Evolutionary conservation across 2,797 vertebrate species (phyloP), one percentile per base, ranked within the genome.

Genomic region (Neosilurus hyrtlii): DNA sequence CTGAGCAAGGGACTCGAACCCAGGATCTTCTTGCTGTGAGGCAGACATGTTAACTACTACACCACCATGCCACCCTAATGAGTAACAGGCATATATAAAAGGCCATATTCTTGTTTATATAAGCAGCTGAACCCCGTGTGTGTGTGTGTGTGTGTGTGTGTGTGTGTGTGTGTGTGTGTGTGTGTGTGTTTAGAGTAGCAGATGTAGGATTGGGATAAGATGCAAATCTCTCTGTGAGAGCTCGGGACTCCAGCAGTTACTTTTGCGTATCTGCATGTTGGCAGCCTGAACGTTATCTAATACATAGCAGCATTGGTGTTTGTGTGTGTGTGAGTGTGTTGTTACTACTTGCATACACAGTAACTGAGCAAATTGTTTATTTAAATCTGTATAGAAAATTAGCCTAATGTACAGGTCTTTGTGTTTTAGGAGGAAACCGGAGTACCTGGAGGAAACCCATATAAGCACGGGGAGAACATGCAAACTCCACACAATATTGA

Each of bases 231-330:
- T 84, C 80, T 70, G 73, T 82, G 83, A 82, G 37, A 63, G 68
- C 66, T 75, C 83, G 49, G 80, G 74, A 79, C 70, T 84, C 82
- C 80, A 82, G 76, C 75, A 79, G 70, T 37, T 65, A 79, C 77
- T 67, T 84, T 84, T 84, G 70, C 70, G 24, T 82, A 79, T 79
- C n/a, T 67, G 37, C 37, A 52, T 70, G 43, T 63, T 86, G 85
- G 86, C 80, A 86, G 83, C 30, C 22, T 74, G 80, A 11, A 37
- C 24, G 62, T 65, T 62, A 72, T 73, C 68, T 82, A 84, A 75
- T 35, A 37, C 74, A 63, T 15, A 51, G 22, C 76, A 82, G 75
- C 51, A 57, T 14, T 57, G 6, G 56, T 67, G 57, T 14, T 5
- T 68, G 35, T 68, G 70, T 74, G 35, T 62, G 16, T 73, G 7